Evolutionary conservation across 2,797 vertebrate genomes (phyloP), one percentile per base, ranked within the genome.

Genomic region (Phoebastria nigripes): DNA sequence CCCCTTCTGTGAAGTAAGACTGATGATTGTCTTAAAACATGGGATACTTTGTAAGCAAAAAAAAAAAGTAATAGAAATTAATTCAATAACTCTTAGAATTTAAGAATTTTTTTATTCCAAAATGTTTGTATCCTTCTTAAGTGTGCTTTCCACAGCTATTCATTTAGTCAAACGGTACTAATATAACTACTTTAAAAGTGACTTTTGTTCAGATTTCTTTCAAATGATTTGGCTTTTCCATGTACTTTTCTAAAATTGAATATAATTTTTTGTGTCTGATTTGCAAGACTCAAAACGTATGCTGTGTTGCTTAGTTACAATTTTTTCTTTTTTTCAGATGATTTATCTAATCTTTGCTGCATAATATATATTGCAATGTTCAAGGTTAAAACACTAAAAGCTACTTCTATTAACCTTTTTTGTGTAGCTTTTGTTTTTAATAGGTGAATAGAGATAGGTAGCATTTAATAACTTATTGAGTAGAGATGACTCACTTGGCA

Each of bases 401-500:
- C 52, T 67, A 58, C 59, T 94, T 94, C 9, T 83, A 0, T 42
- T 81, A 61, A 28, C 4, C 9, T 44, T 70, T 80, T 89, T 59
- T 65, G 25, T 87, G 16, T 69, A 78, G 26, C 44, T 88, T 85
- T 46, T 72, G 42, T 3, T 88, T 90, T 84, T 67, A 58, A 12
- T 46, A 70, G 8, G 15, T 85, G 55, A 82, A 35, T 63, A 80
- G 25, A 52, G 59, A 66, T 51, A 82, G 12, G 41, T 78, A 80
- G 35, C 33, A 56, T 93, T 92, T 84, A 84, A 89, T 78, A 74
- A 82, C 92, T 71, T 87, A 83, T 41, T 93, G 85, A 78, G 44
- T 86, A 71, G 42, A 52, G 80, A 73, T 93, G 90, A 72, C 72
- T 94, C 58, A 46, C 33, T 76, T 82, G 65, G 37, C 52, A 82